phyloP scores from a whole-genome alignment of 2,113 vertebrate species.

The Aegithalos caudatus region DNA sequence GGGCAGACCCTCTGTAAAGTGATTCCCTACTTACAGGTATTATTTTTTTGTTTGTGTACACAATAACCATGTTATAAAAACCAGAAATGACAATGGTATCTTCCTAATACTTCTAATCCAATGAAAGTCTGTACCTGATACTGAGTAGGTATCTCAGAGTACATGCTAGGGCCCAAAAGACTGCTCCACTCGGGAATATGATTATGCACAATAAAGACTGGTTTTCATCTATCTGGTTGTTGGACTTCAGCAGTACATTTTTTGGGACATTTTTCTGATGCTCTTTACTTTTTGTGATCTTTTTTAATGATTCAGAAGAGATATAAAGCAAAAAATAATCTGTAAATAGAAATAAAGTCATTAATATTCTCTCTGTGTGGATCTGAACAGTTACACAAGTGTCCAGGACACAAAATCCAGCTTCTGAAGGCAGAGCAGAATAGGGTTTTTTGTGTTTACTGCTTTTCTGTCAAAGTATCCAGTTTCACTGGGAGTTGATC shows the following conservation, averaged over 20 bases:
- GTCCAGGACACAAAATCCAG: neutral
- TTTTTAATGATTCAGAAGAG: neutral
- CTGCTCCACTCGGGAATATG: neutral
- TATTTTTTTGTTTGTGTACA: neutral
- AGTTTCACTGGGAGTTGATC: neutral
- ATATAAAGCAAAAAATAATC: neutral
- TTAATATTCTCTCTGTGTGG: neutral
- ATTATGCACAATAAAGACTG: neutral
- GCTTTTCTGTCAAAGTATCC: neutral
- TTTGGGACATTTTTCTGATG: neutral
- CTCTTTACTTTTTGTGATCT: neutral
- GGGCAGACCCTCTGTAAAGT: slow-evolving; percentile 91
- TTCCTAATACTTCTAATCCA: neutral
- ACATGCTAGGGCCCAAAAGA: neutral
- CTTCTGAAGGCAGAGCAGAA: neutral
- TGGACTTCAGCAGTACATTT: neutral
- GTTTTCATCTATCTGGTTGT: neutral
- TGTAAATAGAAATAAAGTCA: neutral
- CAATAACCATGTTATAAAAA: neutral
- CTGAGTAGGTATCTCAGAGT: neutral
- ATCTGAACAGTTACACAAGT: neutral
- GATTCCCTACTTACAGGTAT: slow-evolving; percentile 94
- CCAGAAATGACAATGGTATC: neutral
- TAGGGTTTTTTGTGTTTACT: neutral
- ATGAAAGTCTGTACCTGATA: neutral